These are phyloP conservation scores for Syrmaticus mikado DNA, from an alignment of 2,113 vertebrate species.

Conservation along the genomic window DNA sequence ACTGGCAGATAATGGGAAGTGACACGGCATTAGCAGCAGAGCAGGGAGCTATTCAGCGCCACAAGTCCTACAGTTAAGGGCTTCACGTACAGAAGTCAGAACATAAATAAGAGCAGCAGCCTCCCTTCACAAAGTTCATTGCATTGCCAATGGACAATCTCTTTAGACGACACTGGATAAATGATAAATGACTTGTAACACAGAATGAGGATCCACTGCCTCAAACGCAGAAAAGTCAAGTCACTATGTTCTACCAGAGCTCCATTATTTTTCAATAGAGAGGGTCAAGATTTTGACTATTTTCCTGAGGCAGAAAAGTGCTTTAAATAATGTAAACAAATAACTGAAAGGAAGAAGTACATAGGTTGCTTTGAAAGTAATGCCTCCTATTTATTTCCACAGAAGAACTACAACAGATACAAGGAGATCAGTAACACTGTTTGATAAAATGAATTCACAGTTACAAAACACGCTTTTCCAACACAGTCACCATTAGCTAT, in stretches of 20 bases:
- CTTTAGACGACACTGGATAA: background rate
- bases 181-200: background rate
- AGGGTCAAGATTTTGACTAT: background rate
- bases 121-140: background rate
- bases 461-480: background rate
- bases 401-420: background rate
- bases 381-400: background rate
- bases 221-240: background rate
- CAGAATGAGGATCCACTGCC: background rate
- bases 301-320: background rate
- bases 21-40: background rate
- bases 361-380: background rate
- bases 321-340: background rate
- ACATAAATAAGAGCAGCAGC: background rate
- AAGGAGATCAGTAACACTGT: background rate
- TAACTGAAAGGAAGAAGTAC: background rate
- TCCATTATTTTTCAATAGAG: background rate
- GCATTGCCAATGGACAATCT: background rate
- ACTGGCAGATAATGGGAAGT: slow-evolving; percentile 27
- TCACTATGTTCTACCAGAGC: background rate
- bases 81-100: background rate
- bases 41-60: background rate
- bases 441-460: background rate
- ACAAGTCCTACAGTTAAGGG: background rate
- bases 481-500: background rate